These are phyloP conservation scores for Ormyrus nitidulus DNA, from an alignment of 2,888 invertebrate species.

Conservation along the genomic window DNA sequence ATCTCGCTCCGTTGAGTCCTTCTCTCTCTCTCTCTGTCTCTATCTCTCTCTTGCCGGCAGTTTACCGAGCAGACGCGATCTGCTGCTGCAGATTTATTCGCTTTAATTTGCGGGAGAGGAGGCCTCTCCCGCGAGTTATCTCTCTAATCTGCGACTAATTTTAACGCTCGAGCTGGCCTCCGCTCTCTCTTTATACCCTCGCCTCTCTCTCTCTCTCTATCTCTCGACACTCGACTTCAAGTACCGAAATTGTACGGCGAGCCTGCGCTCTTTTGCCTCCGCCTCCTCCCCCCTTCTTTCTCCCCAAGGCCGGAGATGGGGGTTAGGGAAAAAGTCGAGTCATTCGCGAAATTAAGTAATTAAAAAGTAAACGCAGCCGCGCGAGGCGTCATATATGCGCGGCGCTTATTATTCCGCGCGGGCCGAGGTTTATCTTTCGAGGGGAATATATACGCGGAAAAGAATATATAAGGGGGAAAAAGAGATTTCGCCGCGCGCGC, in stretches of 20 bases:
- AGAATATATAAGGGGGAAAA: neutral
- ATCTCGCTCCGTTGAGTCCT: no score
- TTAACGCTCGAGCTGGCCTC: neutral
- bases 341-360: conserved; percentile 45
- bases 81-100: conserved; percentile 32
- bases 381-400: neutral
- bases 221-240: neutral
- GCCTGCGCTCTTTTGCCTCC: neutral
- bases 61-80: neutral
- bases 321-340: conserved; percentile 4
- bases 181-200: no score
- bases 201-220: conserved; percentile 7
- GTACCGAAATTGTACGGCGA: conserved; percentile 29
- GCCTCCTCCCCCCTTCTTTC: neutral
- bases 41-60: conserved; percentile 11
- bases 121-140: neutral
- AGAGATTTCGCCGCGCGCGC: conserved; percentile 11
- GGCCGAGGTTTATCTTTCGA: conserved; percentile 18
- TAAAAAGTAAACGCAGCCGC: conserved; percentile 23
- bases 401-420: conserved; percentile 8
- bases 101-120: conserved; percentile 27
- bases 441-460: neutral
- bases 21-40: conserved; percentile 3
- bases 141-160: conserved; percentile 49
- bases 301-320: neutral